Conservation (phyloP, 2,113 vertebrate species). For the Lonchura striata region DNA sequence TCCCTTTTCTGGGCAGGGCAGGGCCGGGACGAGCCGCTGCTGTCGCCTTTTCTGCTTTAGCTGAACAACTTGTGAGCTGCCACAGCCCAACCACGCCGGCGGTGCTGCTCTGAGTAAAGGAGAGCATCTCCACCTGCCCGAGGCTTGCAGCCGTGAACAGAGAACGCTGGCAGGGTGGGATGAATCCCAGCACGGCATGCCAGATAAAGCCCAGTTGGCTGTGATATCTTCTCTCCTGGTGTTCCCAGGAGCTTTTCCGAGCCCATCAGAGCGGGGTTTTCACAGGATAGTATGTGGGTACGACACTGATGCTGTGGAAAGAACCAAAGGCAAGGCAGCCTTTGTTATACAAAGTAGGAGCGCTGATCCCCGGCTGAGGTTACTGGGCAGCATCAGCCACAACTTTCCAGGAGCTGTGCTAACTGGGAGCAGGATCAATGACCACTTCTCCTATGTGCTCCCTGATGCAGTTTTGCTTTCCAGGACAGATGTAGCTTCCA, state of each 20-base stretch:
- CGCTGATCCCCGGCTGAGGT: neutral
- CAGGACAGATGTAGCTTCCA: neutral
- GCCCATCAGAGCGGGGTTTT: neutral
- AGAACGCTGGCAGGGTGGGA: neutral
- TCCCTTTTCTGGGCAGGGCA: neutral
- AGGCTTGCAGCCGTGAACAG: fast-evolving
- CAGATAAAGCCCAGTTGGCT: neutral
- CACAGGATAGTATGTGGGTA: fast-evolving
- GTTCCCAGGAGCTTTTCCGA: neutral
- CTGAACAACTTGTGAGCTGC: neutral
- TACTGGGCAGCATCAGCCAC: neutral
- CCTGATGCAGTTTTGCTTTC: neutral
- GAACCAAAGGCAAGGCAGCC: neutral
- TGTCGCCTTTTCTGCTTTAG: neutral
- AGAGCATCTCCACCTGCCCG: neutral
- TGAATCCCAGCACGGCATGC: fast-evolving
- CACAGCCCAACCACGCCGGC: fast-evolving
- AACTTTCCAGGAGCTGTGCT: neutral
- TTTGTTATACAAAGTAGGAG: fast-evolving
- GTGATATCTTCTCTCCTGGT: neutral
- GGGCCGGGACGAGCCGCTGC: neutral
- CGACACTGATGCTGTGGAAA: neutral
- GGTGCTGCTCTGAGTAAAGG: fast-evolving
- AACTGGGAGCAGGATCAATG: fast-evolving
- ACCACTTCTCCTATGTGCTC: fast-evolving